Conservation (phyloP, 1,140 invertebrate genomes). For the Glossosoma conforme region DNA sequence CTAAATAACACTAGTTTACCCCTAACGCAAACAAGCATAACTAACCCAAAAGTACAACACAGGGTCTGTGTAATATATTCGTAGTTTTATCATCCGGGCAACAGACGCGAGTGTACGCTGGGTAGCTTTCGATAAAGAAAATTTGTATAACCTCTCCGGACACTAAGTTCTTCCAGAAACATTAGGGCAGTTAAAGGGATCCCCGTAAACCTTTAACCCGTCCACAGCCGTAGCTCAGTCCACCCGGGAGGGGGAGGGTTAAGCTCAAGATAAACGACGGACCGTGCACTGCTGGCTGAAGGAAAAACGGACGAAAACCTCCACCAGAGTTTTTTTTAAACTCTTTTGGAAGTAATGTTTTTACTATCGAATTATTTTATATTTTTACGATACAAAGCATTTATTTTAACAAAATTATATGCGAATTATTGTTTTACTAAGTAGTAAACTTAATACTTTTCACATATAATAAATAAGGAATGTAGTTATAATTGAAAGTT, state of each 20-base stretch:
- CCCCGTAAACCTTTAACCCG: slow-evolving; percentile 30
- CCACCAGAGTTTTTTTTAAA: too few species aligned
- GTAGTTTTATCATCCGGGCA: slow-evolving; percentile 22
- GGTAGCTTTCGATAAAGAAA: slow-evolving; percentile 27
- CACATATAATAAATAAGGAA: too few species aligned
- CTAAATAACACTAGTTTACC: too few species aligned
- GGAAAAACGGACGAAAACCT: slow-evolving; percentile 20
- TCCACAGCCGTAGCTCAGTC: slow-evolving; percentile 20
- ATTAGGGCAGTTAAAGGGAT: slow-evolving; percentile 32
- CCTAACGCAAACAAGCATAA: too few species aligned
- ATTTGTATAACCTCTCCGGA: slow-evolving; percentile 30
- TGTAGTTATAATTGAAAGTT: too few species aligned
- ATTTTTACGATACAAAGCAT: too few species aligned
- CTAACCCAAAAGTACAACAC: too few species aligned
- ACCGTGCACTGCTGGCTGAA: slow-evolving; percentile 1
- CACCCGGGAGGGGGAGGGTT: slow-evolving; percentile 4
- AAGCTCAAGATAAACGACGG: slow-evolving; percentile 28
- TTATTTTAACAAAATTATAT: too few species aligned
- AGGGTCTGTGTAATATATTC: slow-evolving; percentile 12
- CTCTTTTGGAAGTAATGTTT: too few species aligned
- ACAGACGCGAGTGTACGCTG: slow-evolving; percentile 14
- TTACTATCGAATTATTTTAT: too few species aligned
- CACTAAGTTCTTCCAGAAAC: slow-evolving; percentile 26
- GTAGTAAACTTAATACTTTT: too few species aligned
- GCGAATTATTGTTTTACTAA: too few species aligned